These are phyloP conservation scores for Anoncus sp. DNA, from an alignment of 2,888 invertebrate genomes.

Conservation along the genomic window DNA sequence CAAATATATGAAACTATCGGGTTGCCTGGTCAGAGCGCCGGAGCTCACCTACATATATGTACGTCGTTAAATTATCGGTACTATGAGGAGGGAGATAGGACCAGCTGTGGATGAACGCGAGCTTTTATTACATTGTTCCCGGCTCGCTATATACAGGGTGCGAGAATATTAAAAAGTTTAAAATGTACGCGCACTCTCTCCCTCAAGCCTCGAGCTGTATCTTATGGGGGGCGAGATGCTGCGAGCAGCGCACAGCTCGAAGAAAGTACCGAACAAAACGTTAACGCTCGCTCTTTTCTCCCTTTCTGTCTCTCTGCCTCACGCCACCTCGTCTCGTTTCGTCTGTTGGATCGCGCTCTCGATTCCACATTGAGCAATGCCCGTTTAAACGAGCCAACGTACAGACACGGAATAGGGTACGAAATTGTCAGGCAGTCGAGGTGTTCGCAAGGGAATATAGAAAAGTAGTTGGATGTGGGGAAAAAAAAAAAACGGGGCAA, in stretches of 20 bases:
- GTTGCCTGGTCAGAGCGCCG: background rate
- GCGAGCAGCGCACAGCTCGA: background rate
- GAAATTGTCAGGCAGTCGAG: too few species aligned
- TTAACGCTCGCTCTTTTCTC: background rate
- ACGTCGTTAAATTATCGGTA: conserved; percentile 19
- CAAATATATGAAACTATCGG: background rate
- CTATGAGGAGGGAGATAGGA: too few species aligned
- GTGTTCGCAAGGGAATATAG: too few species aligned
- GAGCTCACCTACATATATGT: background rate
- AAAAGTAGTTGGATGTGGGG: too few species aligned
- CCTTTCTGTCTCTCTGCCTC: background rate
- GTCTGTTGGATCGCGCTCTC: too few species aligned
- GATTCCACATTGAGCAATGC: too few species aligned
- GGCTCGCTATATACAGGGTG: background rate
- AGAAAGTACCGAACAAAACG: conserved; percentile 4
- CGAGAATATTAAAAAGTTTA: conserved; percentile 41
- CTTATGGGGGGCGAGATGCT: conserved; percentile 6
- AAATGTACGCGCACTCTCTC: conserved; percentile 8
- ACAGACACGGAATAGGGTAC: too few species aligned
- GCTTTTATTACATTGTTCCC: conserved; percentile 14
- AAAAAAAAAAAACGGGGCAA: too few species aligned
- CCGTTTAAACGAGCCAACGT: too few species aligned
- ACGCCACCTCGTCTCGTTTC: too few species aligned
- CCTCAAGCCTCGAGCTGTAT: background rate
- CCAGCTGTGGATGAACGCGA: conserved; percentile 10